These are phyloP conservation scores for Bettongia penicillata DNA, from an alignment of 2,113 vertebrate species.

Conservation along the genomic window DNA sequence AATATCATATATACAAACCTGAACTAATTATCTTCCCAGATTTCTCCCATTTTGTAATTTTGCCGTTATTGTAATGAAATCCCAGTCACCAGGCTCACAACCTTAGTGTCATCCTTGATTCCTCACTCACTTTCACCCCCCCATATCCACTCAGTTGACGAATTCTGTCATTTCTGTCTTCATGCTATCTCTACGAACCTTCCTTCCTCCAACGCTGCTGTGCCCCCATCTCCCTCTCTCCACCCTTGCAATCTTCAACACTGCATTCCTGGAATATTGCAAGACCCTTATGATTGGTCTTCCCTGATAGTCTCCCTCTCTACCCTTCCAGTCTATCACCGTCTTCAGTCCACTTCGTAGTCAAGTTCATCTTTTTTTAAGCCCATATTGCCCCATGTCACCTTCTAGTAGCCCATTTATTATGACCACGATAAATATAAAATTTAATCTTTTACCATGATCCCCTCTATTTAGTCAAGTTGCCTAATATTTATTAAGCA, in stretches of 20 bases:
- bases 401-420: neutral
- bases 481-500: neutral
- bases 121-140: no score
- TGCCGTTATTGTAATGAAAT: no score
- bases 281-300: neutral
- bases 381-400: neutral
- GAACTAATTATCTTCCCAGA: no score
- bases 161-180: no score
- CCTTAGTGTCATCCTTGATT: no score
- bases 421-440: neutral
- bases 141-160: no score
- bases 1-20: no score
- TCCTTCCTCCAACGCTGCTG: no score
- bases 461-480: neutral
- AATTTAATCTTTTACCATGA: neutral
- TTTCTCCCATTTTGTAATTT: no score
- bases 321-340: neutral
- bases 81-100: no score
- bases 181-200: no score
- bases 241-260: neutral
- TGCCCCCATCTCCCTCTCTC: no score
- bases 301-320: neutral
- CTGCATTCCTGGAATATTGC: neutral
- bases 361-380: neutral
- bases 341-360: neutral